phyloP scores from a whole-genome alignment of 2,888 invertebrate species.

The Phorcus lineatus region DNA sequence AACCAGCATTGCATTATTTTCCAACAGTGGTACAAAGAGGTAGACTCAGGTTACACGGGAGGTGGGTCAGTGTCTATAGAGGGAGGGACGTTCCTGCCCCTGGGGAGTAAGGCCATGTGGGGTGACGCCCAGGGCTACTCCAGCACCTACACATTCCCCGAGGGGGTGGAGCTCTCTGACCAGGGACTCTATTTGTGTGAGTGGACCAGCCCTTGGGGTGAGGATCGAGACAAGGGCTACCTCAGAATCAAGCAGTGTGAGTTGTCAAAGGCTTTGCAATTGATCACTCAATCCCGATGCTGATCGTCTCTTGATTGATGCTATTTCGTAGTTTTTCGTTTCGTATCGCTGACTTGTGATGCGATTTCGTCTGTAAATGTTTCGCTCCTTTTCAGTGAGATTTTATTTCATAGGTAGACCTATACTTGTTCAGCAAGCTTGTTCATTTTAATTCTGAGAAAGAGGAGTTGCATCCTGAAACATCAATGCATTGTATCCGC shows the following conservation, averaged over 20 bases:
- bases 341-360: too few species aligned
- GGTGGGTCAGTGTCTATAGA: not conserved
- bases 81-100: not conserved
- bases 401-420: too few species aligned
- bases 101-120: not conserved
- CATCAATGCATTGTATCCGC: too few species aligned
- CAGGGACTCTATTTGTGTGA: slow-evolving; percentile 1
- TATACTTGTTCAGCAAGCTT: too few species aligned
- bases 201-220: not conserved
- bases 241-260: not conserved
- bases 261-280: not conserved
- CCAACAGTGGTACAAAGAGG: slow-evolving; percentile 6
- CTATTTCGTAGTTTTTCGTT: too few species aligned
- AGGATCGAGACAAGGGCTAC: not conserved
- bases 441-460: too few species aligned
- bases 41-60: not conserved
- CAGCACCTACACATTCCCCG: not conserved
- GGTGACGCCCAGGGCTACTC: not conserved
- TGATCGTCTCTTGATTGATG: too few species aligned
- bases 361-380: too few species aligned
- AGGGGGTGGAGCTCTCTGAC: not conserved
- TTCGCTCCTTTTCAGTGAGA: too few species aligned
- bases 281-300: too few species aligned
- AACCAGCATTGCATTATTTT: too few species aligned
- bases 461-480: too few species aligned